Evolutionary conservation across 2,888 invertebrate species (phyloP), one percentile per base, ranked within the genome.

Genomic region (Oligia latruncula): DNA sequence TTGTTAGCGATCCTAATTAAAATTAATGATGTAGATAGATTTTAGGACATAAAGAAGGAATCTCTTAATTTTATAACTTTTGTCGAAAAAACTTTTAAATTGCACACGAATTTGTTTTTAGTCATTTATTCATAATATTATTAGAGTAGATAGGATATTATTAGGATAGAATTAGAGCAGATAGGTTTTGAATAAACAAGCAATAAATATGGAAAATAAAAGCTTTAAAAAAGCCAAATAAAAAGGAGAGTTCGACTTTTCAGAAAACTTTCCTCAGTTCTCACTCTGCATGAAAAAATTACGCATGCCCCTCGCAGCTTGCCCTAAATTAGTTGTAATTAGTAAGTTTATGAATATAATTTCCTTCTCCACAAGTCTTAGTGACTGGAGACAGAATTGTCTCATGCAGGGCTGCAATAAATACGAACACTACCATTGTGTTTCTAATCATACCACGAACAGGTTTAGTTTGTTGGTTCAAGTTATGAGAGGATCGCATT

Each of bases 361-460:
- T 80, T 70, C 71, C 68, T 71, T 67, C 77, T 64, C 77, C 62
- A 68, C 67, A 67, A 82, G n/a, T n/a, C n/a, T n/a, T n/a, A n/a
- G 74, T 60, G 60, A 66, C 71, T 76, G 52, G 49, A 78, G 73
- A 76, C 78, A 74, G 72, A 77, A 85, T 88, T 82, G 82, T 87
- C 78, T 77, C 67, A 80, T 86, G 74, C 88, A 79, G 71, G 71
- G 70, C 66, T 85, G 87, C 82, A 88, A 88, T 82, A 90, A 88
- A 88, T 89, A 88, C 85, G 68, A 81, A 88, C 81, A 67, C 74
- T 68, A 75, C 72, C 64, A 84, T 87, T 89, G 89, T 87, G 84
- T 81, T 80, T 86, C 86, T 90, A 89, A 90, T 90, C 88, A 89
- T 81, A 77, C 86, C 77, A 86, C 77, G 83, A 90, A 89, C 89